phyloP scores from a whole-genome alignment of 2,113 vertebrate genomes.

The Antennarius striatus region DNA sequence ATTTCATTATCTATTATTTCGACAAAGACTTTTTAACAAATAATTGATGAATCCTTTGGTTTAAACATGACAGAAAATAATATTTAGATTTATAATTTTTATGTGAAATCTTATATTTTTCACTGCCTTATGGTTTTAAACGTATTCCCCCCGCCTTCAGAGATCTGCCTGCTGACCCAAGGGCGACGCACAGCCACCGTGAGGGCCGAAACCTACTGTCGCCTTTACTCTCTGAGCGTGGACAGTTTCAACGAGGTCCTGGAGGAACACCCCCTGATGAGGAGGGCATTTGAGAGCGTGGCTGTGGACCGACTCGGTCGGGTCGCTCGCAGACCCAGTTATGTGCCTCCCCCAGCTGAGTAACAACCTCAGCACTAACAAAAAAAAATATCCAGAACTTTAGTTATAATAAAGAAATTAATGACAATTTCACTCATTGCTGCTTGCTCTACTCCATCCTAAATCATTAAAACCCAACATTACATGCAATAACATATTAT shows the following conservation, averaged over 20 bases:
- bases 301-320: conserved; percentile 76
- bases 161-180: conserved; percentile 81
- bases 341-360: conserved; percentile 34
- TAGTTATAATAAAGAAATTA: neutral
- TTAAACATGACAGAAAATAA: too few species aligned
- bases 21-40: too few species aligned
- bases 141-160: conserved; percentile 48
- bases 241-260: conserved; percentile 82
- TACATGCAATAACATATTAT: neutral
- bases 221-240: conserved; percentile 81
- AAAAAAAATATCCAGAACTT: conserved; percentile 5
- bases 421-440: neutral
- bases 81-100: too few species aligned
- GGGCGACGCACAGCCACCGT: conserved; percentile 80
- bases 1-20: too few species aligned
- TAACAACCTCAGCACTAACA: conserved; percentile 2
- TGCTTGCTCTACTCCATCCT: conserved; percentile 12
- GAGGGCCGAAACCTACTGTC: conserved; percentile 79
- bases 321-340: conserved; percentile 51
- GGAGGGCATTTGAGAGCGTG: conserved; percentile 78
- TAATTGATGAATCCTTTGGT: too few species aligned
- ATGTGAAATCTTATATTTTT: too few species aligned
- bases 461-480: too few species aligned
- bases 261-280: conserved; percentile 83
- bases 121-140: neutral